Conservation (phyloP, 2,113 vertebrate species). For the Dinomys branickii region DNA sequence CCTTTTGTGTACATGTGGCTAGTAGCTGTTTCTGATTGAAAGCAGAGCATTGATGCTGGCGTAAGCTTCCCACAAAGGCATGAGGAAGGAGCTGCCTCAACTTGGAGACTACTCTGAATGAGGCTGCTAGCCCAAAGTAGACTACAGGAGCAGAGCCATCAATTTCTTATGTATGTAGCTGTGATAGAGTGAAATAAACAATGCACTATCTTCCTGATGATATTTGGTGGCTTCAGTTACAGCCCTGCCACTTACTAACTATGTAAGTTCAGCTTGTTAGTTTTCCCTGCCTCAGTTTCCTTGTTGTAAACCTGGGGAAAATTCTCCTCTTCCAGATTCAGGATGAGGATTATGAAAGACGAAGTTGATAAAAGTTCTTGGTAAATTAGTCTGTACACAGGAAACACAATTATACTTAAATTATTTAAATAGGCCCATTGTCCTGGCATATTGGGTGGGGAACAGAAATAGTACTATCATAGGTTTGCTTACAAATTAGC, state of each 20-base stretch:
- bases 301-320: background rate
- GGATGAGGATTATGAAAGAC: background rate
- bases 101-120: background rate
- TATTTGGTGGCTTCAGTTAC: background rate
- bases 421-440: background rate
- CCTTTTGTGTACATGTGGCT: background rate
- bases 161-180: background rate
- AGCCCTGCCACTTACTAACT: background rate
- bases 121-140: background rate
- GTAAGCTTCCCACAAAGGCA: slow-evolving; percentile 3
- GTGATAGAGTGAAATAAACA: background rate
- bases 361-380: slow-evolving; percentile 17
- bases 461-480: background rate
- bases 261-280: background rate
- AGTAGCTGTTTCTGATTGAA: slow-evolving; percentile 33
- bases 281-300: background rate
- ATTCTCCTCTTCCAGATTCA: background rate
- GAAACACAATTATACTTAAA: slow-evolving; percentile 21
- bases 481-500: background rate
- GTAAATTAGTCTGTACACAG: background rate
- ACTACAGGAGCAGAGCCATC: background rate
- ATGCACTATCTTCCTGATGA: background rate
- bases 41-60: background rate
- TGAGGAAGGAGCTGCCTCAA: background rate
- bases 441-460: background rate